These are phyloP conservation scores for Orientallactaga bullata DNA, from an alignment of 2,113 vertebrate genomes.

Conservation along the genomic window DNA sequence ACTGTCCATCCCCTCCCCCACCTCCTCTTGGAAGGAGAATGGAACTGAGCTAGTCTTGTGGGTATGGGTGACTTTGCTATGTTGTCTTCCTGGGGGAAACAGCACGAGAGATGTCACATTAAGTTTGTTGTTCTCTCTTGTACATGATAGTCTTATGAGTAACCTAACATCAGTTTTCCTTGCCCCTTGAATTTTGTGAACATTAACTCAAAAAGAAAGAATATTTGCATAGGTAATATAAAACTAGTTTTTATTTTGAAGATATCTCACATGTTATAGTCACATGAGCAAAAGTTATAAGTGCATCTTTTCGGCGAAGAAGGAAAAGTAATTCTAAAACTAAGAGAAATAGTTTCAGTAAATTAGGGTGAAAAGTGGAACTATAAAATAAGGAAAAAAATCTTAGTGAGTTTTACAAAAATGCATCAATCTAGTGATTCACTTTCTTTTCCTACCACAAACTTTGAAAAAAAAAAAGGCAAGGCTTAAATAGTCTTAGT, in stretches of 20 bases:
- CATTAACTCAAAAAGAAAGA: neutral
- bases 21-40: constrained; percentile 50
- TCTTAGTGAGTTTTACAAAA: neutral
- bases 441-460: neutral
- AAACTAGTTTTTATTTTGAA: constrained; percentile 47
- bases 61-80: neutral
- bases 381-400: constrained; percentile 56
- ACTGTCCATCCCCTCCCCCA: neutral
- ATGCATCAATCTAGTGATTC: neutral
- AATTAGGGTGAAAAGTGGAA: constrained; percentile 42
- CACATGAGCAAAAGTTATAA: constrained; percentile 23
- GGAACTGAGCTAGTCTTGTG: constrained; percentile 18
- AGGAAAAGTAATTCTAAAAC: constrained; percentile 51
- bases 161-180: neutral
- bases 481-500: constrained; percentile 1
- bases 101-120: constrained; percentile 37
- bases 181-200: constrained; percentile 17
- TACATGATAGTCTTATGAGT: constrained; percentile 63
- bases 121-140: constrained; percentile 65
- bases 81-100: constrained; percentile 34
- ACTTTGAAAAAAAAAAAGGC: neutral
- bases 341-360: constrained; percentile 28
- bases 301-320: neutral
- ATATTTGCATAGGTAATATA: constrained; percentile 55
- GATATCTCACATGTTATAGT: constrained; percentile 31